These are phyloP conservation scores for Pararge aegeria DNA, from an alignment of 1,140 invertebrate genomes.

Conservation along the genomic window DNA sequence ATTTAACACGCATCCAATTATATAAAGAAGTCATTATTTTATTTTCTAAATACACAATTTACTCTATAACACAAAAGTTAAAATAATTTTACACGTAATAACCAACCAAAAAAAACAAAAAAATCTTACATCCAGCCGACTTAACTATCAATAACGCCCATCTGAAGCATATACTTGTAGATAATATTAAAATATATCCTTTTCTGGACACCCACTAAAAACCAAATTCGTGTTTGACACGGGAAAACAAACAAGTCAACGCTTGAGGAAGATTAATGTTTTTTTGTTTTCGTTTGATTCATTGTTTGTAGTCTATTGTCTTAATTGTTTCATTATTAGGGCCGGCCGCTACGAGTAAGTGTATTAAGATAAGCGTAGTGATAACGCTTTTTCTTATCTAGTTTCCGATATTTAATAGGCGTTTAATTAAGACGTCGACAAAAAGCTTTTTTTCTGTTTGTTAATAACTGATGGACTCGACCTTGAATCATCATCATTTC, in stretches of 20 bases:
- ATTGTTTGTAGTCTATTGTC: constrained; percentile 31
- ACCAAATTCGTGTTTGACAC: constrained; percentile 55
- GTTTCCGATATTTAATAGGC: background rate
- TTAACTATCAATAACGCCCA: constrained; percentile 33
- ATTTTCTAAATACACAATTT: too few relatives aligned
- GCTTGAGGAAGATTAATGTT: constrained; percentile 57
- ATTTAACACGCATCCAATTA: background rate
- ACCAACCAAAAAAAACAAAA: constrained; percentile 19
- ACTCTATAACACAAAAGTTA: too few relatives aligned
- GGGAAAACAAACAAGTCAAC: constrained; percentile 56
- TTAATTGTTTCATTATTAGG: constrained; percentile 66
- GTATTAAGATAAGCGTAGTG: background rate
- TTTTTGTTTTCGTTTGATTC: constrained; percentile 37
- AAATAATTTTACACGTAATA: constrained; percentile 14
- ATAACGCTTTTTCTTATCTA: background rate
- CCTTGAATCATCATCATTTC: too few relatives aligned
- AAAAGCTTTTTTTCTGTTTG: background rate
- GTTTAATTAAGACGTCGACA: background rate
- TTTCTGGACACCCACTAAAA: constrained; percentile 40
- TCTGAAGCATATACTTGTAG: constrained; percentile 27
- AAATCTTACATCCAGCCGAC: constrained; percentile 21
- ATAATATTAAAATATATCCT: constrained; percentile 45
- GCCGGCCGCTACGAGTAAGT: constrained; percentile 6
- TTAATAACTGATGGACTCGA: too few relatives aligned
- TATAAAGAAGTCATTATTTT: background rate